phyloP scores from a whole-genome alignment of 1,140 invertebrate genomes.

The Globodera ellingtonae region DNA sequence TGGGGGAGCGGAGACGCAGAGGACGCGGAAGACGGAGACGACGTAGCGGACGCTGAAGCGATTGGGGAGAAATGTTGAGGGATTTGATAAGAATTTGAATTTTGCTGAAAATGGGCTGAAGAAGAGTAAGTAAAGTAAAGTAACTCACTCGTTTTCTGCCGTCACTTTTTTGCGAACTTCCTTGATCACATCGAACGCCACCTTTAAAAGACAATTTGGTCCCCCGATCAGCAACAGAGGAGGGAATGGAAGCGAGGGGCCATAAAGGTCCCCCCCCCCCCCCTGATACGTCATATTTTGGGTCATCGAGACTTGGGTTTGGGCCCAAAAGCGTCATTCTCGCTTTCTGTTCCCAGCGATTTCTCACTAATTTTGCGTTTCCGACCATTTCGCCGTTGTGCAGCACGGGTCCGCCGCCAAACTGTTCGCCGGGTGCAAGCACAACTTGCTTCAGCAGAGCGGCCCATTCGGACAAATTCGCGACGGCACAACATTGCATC shows the following conservation, averaged over 20 bases:
- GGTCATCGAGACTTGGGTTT: too few species aligned
- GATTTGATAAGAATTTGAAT: constrained; percentile 11
- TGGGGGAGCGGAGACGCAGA: constrained; percentile 35
- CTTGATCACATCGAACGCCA: constrained; percentile 50
- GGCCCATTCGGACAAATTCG: constrained; percentile 17
- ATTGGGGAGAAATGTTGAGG: neutral
- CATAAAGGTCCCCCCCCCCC: too few species aligned
- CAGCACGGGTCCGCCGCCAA: constrained; percentile 39
- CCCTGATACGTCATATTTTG: too few species aligned
- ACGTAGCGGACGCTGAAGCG: constrained; percentile 34
- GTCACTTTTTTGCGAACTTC: constrained; percentile 52
- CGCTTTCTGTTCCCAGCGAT: too few species aligned
- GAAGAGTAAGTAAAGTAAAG: neutral
- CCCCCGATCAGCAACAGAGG: too few species aligned
- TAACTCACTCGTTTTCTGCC: constrained; percentile 40
- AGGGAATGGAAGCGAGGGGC: too few species aligned
- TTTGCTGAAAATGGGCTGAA: neutral
- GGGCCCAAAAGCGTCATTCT: too few species aligned
- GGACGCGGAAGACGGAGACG: constrained; percentile 36
- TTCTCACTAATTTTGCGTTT: neutral
- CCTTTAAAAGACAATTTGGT: neutral
- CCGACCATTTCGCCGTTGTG: constrained; percentile 33
- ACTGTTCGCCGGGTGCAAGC: constrained; percentile 16
- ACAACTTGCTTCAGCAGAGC: constrained; percentile 23
- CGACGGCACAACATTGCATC: constrained; percentile 35